Evolutionary conservation across 2,797 vertebrate species (phyloP).

Genomic region (Enteromius thamalakanensis): DNA sequence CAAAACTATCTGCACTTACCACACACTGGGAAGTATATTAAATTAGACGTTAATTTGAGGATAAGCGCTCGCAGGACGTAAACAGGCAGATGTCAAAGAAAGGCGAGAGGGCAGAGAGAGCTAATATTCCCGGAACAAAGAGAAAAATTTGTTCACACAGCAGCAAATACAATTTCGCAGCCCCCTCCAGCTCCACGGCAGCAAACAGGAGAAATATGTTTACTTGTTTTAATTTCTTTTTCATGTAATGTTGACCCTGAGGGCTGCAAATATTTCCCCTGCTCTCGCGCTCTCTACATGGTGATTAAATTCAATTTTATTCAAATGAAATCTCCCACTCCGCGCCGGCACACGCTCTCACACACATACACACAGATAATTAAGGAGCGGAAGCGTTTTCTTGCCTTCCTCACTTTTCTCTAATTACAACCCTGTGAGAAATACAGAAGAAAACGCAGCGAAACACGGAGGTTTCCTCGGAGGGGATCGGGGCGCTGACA

Average conservation of each 20-base stretch:
- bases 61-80: not conserved
- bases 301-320: slow-evolving; percentile 71
- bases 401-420: slow-evolving; percentile 59
- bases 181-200: slow-evolving; percentile 34
- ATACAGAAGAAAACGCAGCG: slow-evolving; percentile 23
- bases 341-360: slow-evolving; percentile 34
- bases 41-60: slow-evolving; percentile 23
- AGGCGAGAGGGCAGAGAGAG: not conserved
- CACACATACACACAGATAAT: slow-evolving; percentile 60
- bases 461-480: slow-evolving; percentile 37
- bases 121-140: slow-evolving; percentile 20
- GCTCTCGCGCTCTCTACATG: slow-evolving; percentile 36
- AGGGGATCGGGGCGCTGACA: slow-evolving; percentile 12
- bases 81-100: slow-evolving; percentile 28
- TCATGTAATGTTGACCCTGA: slow-evolving; percentile 65
- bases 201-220: slow-evolving; percentile 62
- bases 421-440: slow-evolving; percentile 63
- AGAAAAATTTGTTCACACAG: slow-evolving; percentile 46
- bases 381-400: slow-evolving; percentile 62
- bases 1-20: not conserved
- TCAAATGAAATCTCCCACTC: slow-evolving; percentile 67
- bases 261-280: slow-evolving; percentile 58
- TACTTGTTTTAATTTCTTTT: slow-evolving; percentile 67
- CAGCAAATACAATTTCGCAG: slow-evolving; percentile 62
- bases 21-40: not conserved